These are phyloP conservation scores for Aphaenogaster ashmeadi DNA, from an alignment of 1,140 invertebrate genomes.

Conservation along the genomic window DNA sequence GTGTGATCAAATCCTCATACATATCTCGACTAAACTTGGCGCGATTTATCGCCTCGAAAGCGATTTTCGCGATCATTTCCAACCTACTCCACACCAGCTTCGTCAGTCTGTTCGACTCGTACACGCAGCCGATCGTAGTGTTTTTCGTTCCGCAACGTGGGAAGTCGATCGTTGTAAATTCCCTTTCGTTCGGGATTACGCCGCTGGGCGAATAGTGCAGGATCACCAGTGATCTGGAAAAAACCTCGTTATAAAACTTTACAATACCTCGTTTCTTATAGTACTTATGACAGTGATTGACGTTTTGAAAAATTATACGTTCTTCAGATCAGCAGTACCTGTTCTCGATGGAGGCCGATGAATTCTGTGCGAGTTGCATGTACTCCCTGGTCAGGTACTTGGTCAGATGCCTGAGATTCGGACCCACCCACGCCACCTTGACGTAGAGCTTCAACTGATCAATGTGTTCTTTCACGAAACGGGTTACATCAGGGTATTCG, in stretches of 20 bases:
- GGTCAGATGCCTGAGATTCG: conserved; percentile 87
- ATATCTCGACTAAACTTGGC: conserved; percentile 88
- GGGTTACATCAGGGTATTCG: conserved; percentile 86
- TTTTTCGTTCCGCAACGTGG: conserved; percentile 87
- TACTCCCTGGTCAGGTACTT: conserved; percentile 84
- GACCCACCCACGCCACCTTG: conserved; percentile 90
- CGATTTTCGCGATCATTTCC: conserved; percentile 86
- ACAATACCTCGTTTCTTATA: not conserved
- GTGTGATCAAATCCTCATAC: conserved; percentile 88
- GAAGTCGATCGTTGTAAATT: conserved; percentile 87
- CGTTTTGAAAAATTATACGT: not conserved
- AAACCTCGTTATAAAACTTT: conserved; percentile 1
- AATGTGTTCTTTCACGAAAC: conserved; percentile 88
- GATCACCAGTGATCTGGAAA: conserved; percentile 88
- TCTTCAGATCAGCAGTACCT: conserved; percentile 41
- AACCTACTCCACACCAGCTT: conserved; percentile 90
- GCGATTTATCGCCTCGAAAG: conserved; percentile 88
- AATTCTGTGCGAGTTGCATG: conserved; percentile 48
- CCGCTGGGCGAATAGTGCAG: conserved; percentile 91
- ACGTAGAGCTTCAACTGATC: conserved; percentile 87
- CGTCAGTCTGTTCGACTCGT: conserved; percentile 89
- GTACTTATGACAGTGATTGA: not conserved
- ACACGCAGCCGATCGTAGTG: conserved; percentile 87
- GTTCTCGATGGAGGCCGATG: conserved; percentile 2
- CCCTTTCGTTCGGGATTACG: conserved; percentile 87